Evolutionary conservation across 1,140 invertebrate genomes (phyloP).

Genomic region (Aphelenchoides fujianensis): DNA sequence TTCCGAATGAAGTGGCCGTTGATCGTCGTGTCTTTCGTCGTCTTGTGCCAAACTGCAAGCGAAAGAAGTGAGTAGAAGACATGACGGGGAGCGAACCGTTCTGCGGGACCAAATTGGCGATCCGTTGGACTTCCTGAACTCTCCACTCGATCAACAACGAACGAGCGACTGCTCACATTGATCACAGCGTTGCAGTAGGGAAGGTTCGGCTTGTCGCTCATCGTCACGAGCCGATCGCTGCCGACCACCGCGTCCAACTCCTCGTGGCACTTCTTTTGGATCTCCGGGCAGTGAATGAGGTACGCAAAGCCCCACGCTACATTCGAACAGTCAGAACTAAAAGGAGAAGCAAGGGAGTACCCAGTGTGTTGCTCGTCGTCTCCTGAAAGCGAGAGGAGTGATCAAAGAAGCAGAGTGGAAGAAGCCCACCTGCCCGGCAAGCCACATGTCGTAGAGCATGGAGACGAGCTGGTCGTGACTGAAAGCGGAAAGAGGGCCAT

Average conservation of each 20-base stretch:
- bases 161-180: slow-evolving; percentile 5
- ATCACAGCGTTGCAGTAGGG: slow-evolving; percentile 21
- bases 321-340: no score
- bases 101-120: slow-evolving; percentile 17
- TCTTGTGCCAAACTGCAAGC: background rate
- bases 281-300: slow-evolving; percentile 21
- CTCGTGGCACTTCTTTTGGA: slow-evolving; percentile 15
- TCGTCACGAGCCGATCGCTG: slow-evolving; percentile 16
- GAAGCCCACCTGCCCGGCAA: slow-evolving; percentile 3
- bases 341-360: no score
- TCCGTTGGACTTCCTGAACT: slow-evolving; percentile 23
- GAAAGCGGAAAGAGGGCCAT: slow-evolving; percentile 9
- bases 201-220: slow-evolving; percentile 15
- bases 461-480: slow-evolving; percentile 7
- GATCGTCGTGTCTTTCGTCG: slow-evolving; percentile 13
- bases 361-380: slow-evolving; percentile 13
- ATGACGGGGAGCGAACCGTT: slow-evolving; percentile 4
- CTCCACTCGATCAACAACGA: background rate
- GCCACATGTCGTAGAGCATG: slow-evolving; percentile 22
- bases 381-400: slow-evolving; percentile 9
- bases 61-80: no score
- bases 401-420: background rate
- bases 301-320: slow-evolving; percentile 23
- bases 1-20: slow-evolving; percentile 25
- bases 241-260: slow-evolving; percentile 21